These are phyloP conservation scores for Drosophila merina DNA, from an alignment of 2,888 invertebrate species.

Conservation along the genomic window DNA sequence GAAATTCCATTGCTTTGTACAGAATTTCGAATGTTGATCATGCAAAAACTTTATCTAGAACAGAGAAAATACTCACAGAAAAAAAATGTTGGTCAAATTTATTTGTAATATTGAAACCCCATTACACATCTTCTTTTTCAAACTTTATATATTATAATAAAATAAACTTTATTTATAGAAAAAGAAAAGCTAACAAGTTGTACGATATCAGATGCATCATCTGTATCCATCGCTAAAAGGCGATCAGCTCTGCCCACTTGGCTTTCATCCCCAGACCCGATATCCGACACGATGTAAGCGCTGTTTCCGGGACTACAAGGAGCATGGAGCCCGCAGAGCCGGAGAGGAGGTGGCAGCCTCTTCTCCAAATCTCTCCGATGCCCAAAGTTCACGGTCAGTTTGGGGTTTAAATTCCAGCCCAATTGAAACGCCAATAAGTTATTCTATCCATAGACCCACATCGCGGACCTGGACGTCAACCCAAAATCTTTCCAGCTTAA, in stretches of 20 bases:
- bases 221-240: constrained; percentile 87
- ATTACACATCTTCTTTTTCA: not conserved
- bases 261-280: constrained; percentile 96
- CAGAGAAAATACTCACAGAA: not conserved
- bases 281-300: constrained; percentile 97
- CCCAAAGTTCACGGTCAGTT: constrained; percentile 86
- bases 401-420: not conserved
- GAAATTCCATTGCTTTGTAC: constrained; percentile 61
- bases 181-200: constrained; percentile 66
- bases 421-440: too few relatives aligned
- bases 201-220: constrained; percentile 83
- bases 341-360: constrained; percentile 90
- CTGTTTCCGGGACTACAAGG: constrained; percentile 96
- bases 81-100: not conserved
- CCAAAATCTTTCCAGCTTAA: constrained; percentile 86
- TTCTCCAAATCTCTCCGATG: constrained; percentile 90
- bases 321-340: constrained; percentile 91
- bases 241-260: constrained; percentile 95
- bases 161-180: constrained; percentile 44
- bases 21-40: constrained; percentile 53
- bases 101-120: not conserved
- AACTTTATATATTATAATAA: not conserved
- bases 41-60: constrained; percentile 8
- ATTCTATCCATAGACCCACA: constrained; percentile 65
- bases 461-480: constrained; percentile 91